Base-by-base conservation (phyloP, 2,797 vertebrate genomes). In the Psittacula echo region DNA sequence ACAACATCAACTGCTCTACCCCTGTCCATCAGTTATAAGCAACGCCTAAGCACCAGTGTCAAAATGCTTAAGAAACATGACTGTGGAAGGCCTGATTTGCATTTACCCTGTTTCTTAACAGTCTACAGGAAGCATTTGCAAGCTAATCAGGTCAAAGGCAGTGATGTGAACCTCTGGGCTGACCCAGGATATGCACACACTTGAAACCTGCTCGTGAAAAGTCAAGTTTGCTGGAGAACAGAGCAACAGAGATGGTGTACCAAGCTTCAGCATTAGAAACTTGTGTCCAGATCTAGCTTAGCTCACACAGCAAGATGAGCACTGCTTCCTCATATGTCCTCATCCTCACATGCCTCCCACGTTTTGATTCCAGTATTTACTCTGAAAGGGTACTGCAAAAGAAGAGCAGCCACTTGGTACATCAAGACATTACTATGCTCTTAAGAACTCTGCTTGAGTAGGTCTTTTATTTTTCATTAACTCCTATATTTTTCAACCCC, bases 51-150 rank as follows among this genome's bases (percentile, higher is more conserved):
- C 39, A 62, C 47, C 2, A 34, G 30, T 5, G 4, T 23, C 19
- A n/a, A n/a, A 48, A 30, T 3, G 7, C 58, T 18, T 0, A 0
- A 41, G 42, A 18, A 21, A 18, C 11, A 4, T 1, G 26, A 44
- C 29, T 9, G 12, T 2, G 22, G 39, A 70, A 86, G 56, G 37
- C 27, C 58, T 10, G 4, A 21, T 11, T 30, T 24, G 50, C 37
- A 10, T 22, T 26, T 10, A 44, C 32, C 8, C 22, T 1, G 3
- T 9, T 60, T n/a, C 51, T 51, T 14, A 27, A 16, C 4, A 4
- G 68, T 9, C 6, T 51, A 21, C 47, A 21, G 8, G 3, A 53
- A 61, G 71, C 21, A 11, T 19, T 18, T 26, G 19, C 54, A 18
- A 2, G 23, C 53, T 12, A 1, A 1, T 16, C 53, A 10, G 30